phyloP scores from a whole-genome alignment of 2,888 invertebrate species.

The Apomyelois bistriatella region DNA sequence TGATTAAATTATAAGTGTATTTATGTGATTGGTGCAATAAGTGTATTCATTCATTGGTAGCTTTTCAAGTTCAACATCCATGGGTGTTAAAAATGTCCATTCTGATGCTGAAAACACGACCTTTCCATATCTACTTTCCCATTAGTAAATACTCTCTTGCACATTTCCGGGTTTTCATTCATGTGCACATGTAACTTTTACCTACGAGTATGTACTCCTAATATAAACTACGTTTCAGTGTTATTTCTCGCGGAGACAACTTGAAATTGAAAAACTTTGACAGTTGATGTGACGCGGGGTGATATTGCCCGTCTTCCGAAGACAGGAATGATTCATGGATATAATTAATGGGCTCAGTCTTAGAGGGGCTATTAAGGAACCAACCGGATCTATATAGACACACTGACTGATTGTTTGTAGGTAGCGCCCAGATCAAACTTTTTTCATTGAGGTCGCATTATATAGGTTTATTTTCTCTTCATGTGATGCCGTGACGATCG shows the following conservation, averaged over 20 bases:
- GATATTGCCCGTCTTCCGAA: conserved; percentile 14
- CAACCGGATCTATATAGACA: conserved; percentile 4
- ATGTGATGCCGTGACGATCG: no score
- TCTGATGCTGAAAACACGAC: no score
- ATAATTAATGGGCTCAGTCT: conserved; percentile 9
- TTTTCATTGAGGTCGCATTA: not conserved
- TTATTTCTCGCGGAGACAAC: not conserved
- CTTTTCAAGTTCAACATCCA: no score
- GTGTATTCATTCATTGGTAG: no score
- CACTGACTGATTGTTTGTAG: not conserved
- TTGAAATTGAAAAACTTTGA: conserved; percentile 37
- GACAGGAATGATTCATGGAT: conserved; percentile 10
- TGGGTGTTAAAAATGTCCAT: no score
- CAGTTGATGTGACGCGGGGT: conserved; percentile 21
- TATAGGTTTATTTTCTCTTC: no score
- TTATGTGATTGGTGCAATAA: no score
- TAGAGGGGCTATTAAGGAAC: conserved; percentile 4
- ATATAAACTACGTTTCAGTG: not conserved
- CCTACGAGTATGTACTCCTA: not conserved
- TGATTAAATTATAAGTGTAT: no score
- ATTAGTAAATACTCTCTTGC: no score
- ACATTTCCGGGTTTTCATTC: not conserved
- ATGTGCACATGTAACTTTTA: no score
- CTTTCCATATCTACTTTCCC: no score
- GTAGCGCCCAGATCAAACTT: not conserved